Conservation (phyloP, 1,140 invertebrate genomes). For the Pteromalus puparum region DNA sequence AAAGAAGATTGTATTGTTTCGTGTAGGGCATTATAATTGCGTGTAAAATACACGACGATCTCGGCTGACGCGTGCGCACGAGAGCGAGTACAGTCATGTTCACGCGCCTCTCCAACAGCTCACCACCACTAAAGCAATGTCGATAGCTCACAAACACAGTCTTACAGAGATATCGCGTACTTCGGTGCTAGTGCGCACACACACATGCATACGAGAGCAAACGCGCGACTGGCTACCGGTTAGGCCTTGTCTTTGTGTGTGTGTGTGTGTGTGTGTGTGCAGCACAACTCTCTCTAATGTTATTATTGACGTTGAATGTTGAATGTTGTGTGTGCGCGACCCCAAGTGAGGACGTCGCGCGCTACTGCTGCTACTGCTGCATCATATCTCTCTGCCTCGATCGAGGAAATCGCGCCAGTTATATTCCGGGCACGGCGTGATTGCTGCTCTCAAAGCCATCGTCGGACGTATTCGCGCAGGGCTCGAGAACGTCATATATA, state of each 20-base stretch:
- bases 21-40: too few species aligned
- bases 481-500: background rate
- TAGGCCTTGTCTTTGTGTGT: background rate
- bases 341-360: conserved; percentile 35
- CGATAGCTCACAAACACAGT: too few species aligned
- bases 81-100: conserved; percentile 6
- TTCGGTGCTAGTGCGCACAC: background rate
- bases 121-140: too few species aligned
- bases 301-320: conserved; percentile 51
- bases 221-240: background rate
- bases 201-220: background rate
- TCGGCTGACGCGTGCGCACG: background rate
- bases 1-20: too few species aligned
- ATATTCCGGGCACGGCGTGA: background rate
- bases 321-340: conserved; percentile 40
- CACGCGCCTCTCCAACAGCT: conserved; percentile 11
- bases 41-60: too few species aligned
- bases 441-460: background rate
- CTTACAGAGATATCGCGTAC: too few species aligned
- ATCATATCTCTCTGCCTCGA: background rate
- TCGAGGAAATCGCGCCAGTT: conserved; percentile 5
- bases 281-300: conserved; percentile 40
- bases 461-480: background rate
- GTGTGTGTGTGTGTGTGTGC: background rate
- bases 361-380: background rate